Percentiles rank a stretch among this genome's conserved stretches.
phyloP scores from a whole-genome alignment of 1,140 invertebrate species.

The Hycleus cichorii region DNA sequence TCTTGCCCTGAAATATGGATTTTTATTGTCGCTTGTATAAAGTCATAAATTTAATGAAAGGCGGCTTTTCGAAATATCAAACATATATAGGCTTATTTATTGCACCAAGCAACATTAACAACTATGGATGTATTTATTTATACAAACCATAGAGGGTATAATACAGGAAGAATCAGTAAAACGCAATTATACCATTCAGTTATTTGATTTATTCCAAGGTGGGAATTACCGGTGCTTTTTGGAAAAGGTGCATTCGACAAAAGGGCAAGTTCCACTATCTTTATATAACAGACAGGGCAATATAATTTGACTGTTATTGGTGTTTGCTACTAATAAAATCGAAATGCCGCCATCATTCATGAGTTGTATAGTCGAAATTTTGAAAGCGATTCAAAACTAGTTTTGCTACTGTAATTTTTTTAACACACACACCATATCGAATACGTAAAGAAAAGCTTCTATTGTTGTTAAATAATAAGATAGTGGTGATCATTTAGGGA shows the following conservation, averaged over 20 bases:
- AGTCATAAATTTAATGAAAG: constrained; percentile 30
- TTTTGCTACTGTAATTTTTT: too few relatives aligned
- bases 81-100: constrained; percentile 20
- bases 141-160: constrained; percentile 7
- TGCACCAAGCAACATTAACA: constrained; percentile 19
- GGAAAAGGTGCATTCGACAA: constrained; percentile 19
- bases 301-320: neutral
- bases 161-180: constrained; percentile 19
- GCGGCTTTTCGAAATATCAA: constrained; percentile 23
- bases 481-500: constrained; percentile 19
- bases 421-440: too few relatives aligned
- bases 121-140: constrained; percentile 18
- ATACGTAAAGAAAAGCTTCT: constrained; percentile 3
- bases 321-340: too few relatives aligned
- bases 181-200: constrained; percentile 24
- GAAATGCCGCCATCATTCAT: too few relatives aligned
- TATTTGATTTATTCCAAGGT: constrained; percentile 25
- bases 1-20: constrained; percentile 28
- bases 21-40: constrained; percentile 26
- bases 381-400: too few relatives aligned
- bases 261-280: constrained; percentile 7
- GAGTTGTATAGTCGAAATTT: too few relatives aligned
- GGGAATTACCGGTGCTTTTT: constrained; percentile 14
- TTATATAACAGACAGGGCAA: neutral
- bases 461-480: constrained; percentile 18